Evolutionary conservation across 64 coral and sea anemone genomes (phyloP), one percentile per base, ranked within the genome.

Genomic region (Orbicella faveolata): DNA sequence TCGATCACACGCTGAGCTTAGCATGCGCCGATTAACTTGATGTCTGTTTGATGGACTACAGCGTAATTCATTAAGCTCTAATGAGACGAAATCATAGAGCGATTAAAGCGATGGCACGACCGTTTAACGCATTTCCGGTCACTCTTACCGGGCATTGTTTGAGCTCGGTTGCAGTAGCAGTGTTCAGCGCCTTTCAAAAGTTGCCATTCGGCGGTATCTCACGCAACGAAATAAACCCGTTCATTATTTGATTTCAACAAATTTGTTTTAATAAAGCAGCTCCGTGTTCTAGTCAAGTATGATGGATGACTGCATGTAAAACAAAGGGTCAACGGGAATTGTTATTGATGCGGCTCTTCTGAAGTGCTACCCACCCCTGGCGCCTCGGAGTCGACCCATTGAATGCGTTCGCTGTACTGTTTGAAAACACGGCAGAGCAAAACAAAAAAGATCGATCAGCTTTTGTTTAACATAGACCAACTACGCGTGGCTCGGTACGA

Each of bases 81-180:
- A 83, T 83, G 36, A 67, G 80, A 67, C 61, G 63, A 83, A 39
- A 67, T 83, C 80, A 41, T 44, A 21, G n/a, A 67, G 62, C 80
- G 62, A 83, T 83, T 48, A 83, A 83, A 34, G 35, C 34, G 17
- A 83, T 83, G 62, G 11, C 44, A 48, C 20, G 8, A 20, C 61
- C 79, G 79, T 81, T 81, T 81, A 81, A 19, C 54, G 59, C 79
- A 81, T 81, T 81, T 81, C 79, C 79, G 79, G 79, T 63, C 6
- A 13, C 5, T 33, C 13, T 0, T 57, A 79, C 21, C 9, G 6
- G 7, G 67, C 9, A 9, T 57, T 36, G 1, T 36, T 36, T 55
- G n/a, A 63, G 79, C 54, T 81, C 25, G 13, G 57, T 61, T 81
- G 79, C 57, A 21, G 6, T 17, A 5, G 55, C 55, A 55, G 30